Conservation (phyloP, 2,797 vertebrate genomes). For the Aphelocoma californica region DNA sequence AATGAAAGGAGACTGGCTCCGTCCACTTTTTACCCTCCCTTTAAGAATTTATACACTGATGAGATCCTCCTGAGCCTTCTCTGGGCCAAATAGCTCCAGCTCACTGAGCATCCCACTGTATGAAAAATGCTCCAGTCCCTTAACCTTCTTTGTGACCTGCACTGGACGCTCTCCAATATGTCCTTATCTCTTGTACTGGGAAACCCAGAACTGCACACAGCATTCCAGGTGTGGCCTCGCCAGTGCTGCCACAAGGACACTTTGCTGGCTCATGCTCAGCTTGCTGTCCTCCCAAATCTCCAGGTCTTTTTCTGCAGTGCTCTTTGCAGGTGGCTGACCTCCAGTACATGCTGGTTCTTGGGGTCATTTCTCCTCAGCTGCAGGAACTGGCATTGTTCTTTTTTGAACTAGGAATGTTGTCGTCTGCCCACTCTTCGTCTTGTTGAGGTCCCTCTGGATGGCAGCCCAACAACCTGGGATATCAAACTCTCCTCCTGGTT, state of each 20-base stretch:
- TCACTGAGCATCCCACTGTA: background rate
- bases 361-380: background rate
- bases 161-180: background rate
- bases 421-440: background rate
- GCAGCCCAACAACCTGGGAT: background rate
- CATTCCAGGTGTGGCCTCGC: background rate
- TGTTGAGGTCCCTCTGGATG: background rate
- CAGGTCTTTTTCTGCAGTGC: background rate
- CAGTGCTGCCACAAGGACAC: background rate
- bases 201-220: background rate
- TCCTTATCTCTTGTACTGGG: background rate
- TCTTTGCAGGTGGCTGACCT: background rate
- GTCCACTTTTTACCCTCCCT: background rate
- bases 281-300: background rate
- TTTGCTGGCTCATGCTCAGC: background rate
- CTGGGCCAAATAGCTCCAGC: background rate
- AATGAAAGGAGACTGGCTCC: background rate
- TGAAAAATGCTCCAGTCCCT: background rate
- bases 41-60: background rate
- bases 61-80: background rate
- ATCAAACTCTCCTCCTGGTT: background rate
- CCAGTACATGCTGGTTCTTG: fast-evolving
- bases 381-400: background rate
- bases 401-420: background rate
- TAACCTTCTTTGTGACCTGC: background rate